Evolutionary conservation across 2,797 vertebrate genomes (phyloP), one percentile per base, ranked within the genome.

Genomic region (Tragelaphus oryx): DNA sequence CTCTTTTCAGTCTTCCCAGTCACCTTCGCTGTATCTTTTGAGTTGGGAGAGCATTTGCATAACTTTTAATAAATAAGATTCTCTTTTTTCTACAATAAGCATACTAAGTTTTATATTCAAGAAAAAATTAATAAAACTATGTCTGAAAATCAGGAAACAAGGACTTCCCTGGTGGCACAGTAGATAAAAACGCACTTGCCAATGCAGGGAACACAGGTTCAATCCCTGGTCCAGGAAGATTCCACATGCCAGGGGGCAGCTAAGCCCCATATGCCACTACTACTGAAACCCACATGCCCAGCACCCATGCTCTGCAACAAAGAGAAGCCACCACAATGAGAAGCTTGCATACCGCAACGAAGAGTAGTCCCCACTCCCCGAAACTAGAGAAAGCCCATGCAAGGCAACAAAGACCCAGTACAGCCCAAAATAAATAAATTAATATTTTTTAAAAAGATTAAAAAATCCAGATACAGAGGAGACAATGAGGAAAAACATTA

Each of bases 291-390:
- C 9, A 37, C 65, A 68, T 12, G 33, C 18, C 18, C 65, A 71
- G 68, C 10, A 4, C 37, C 68, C 37, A 24, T 41, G 68, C 20
- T 71, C 37, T 71, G 37, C 37, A 13, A 41, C 37, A 7, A 7
- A 71, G 33, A 71, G 6, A 41, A 24, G 22, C 37, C 65, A 71
- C 37, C 68, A 24, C 68, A 71, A 7, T 41, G 65, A 41, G n/a
- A 22, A 37, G 62, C n/a, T 8, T 11, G 9, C n/a, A 20, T n/a
- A 68, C 62, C 0, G 0, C n/a, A 68, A 9, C 6, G 62, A 37
- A 68, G n/a, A 68, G 65, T 41, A 71, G 37, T 22, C 11, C 33
- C 65, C 65, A 41, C 65, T 71, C 20, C 33, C 10, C 12, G 33
- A 22, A 71, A 41, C 20, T 71, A 13, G 11, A 71, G 37, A 71